These are phyloP conservation scores for Lepidurus couesii DNA, from an alignment of 1,140 invertebrate species.

Conservation along the genomic window DNA sequence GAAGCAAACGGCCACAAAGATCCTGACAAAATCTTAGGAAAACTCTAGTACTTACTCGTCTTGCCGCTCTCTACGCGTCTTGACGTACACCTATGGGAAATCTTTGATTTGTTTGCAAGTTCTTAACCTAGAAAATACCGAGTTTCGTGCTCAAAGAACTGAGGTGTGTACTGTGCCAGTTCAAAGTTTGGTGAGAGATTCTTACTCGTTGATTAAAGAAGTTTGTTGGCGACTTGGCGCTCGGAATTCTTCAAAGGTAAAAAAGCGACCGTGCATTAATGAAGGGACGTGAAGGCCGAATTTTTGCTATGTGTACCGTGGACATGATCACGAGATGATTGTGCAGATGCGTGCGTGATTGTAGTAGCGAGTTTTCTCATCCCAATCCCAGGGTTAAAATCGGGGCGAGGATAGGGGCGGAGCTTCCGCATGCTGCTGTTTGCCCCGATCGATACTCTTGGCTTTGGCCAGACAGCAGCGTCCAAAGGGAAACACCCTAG, in stretches of 20 bases:
- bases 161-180: neutral
- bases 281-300: neutral
- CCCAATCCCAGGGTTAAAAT: neutral
- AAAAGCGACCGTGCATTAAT: slow-evolving; percentile 12
- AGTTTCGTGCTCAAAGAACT: no score
- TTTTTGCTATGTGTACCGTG: neutral
- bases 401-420: neutral
- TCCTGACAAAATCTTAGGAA: slow-evolving; percentile 12
- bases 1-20: slow-evolving; percentile 7
- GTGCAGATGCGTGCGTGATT: slow-evolving; percentile 13
- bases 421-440: neutral
- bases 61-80: neutral
- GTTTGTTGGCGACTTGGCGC: neutral
- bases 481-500: neutral
- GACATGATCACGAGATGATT: neutral
- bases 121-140: no score
- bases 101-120: no score
- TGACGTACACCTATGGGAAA: neutral
- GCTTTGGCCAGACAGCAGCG: slow-evolving; percentile 13
- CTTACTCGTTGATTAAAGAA: neutral
- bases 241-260: neutral
- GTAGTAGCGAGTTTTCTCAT: slow-evolving; percentile 6
- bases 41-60: neutral
- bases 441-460: neutral
- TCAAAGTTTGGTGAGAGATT: neutral